phyloP scores from a whole-genome alignment of 2,797 vertebrate species.

The Pangasius krempfi region DNA sequence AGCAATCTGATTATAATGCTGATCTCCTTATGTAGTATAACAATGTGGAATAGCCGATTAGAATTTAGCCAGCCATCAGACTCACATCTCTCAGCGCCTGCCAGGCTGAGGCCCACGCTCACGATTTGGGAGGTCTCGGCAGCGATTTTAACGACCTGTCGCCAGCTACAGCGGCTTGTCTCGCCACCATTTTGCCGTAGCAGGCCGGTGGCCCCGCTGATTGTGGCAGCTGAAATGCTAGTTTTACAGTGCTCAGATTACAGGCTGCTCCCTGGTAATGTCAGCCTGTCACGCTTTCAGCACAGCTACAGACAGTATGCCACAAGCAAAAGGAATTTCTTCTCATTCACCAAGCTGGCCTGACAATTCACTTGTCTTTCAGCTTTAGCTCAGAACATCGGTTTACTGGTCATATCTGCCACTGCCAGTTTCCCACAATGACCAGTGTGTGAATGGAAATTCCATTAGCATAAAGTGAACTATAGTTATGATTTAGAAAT shows the following conservation, averaged over 20 bases:
- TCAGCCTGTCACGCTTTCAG: conserved; percentile 75
- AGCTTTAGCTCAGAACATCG: conserved; percentile 65
- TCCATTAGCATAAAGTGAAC: neutral
- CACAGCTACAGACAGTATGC: conserved; percentile 60
- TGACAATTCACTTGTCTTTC: conserved; percentile 71
- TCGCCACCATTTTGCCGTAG: conserved; percentile 43
- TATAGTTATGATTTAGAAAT: neutral
- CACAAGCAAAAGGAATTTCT: conserved; percentile 66
- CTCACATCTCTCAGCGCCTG: conserved; percentile 37
- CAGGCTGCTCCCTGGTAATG: conserved; percentile 75
- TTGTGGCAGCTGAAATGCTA: conserved; percentile 78
- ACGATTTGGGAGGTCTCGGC: conserved; percentile 64
- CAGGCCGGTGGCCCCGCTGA: conserved; percentile 66
- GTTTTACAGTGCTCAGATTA: conserved; percentile 81
- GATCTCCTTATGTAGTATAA: conserved; percentile 83
- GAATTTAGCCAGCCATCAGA: conserved; percentile 67
- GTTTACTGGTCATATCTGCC: conserved; percentile 35
- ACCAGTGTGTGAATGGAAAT: conserved; percentile 4
- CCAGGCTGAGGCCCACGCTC: conserved; percentile 30
- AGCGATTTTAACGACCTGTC: conserved; percentile 62
- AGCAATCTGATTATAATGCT: conserved; percentile 84
- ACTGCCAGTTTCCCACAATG: neutral
- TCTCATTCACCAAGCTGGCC: conserved; percentile 63
- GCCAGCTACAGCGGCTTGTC: conserved; percentile 49
- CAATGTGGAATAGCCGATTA: conserved; percentile 80